phyloP scores from a whole-genome alignment of 2,888 invertebrate genomes.

The Eilema griseolum region DNA sequence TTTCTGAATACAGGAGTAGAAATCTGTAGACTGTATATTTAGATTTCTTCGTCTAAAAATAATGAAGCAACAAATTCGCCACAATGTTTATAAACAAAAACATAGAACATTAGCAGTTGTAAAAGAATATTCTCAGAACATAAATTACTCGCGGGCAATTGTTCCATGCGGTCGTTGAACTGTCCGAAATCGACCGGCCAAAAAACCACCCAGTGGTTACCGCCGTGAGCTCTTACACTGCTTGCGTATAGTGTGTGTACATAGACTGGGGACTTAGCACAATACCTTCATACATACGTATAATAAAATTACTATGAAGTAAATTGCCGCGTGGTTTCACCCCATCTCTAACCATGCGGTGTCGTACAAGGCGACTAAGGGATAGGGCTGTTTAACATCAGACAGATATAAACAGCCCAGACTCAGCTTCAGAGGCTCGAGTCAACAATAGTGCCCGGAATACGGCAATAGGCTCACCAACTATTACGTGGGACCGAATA shows the following conservation, averaged over 20 bases:
- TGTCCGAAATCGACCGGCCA: conserved; percentile 61
- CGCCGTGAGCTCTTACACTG: conserved; percentile 55
- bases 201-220: conserved; percentile 64
- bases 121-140: conserved; percentile 54
- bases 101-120: conserved; percentile 33
- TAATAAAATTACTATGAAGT: no score
- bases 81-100: conserved; percentile 27
- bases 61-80: conserved; percentile 26
- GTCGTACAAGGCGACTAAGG: no score
- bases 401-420: no score
- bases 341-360: no score
- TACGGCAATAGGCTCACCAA: no score
- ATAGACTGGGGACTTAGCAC: conserved; percentile 50
- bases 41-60: neutral
- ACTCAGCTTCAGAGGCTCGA: no score
- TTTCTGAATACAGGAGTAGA: no score
- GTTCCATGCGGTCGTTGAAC: conserved; percentile 71
- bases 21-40: neutral
- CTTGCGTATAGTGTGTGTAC: conserved; percentile 49
- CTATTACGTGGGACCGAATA: no score
- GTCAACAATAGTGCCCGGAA: no score
- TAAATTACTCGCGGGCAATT: conserved; percentile 63
- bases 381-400: no score
- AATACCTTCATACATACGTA: neutral
- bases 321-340: no score